phyloP scores from a whole-genome alignment of 2,888 invertebrate genomes.

The Dendrolimus pini region DNA sequence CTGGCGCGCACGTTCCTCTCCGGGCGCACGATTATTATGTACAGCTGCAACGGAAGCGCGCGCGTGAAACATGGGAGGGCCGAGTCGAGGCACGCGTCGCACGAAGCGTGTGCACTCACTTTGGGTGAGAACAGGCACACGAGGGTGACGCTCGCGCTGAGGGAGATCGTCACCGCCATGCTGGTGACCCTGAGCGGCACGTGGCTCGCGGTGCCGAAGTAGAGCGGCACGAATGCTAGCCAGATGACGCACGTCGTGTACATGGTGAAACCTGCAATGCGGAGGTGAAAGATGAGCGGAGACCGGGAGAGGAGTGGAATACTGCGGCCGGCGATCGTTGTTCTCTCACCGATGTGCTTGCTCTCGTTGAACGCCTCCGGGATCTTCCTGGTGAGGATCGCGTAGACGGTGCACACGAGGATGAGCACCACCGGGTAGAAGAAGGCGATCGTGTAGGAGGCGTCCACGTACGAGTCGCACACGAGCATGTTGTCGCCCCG shows the following conservation, averaged over 20 bases:
- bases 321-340: too few relatives aligned
- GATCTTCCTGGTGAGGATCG: slow-evolving; percentile 94
- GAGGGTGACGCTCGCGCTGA: slow-evolving; percentile 94
- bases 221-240: slow-evolving; percentile 97
- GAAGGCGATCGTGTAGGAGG: slow-evolving; percentile 95
- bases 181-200: slow-evolving; percentile 92
- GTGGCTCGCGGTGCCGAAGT: slow-evolving; percentile 95
- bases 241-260: slow-evolving; percentile 98
- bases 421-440: slow-evolving; percentile 94
- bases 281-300: background rate
- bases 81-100: background rate
- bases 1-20: slow-evolving; percentile 59
- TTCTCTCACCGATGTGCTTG: slow-evolving; percentile 87
- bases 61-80: background rate
- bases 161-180: slow-evolving; percentile 90
- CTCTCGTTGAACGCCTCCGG: slow-evolving; percentile 99
- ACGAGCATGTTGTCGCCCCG: slow-evolving; percentile 93
- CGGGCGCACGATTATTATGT: slow-evolving; percentile 54
- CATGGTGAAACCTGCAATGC: slow-evolving; percentile 91
- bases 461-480: slow-evolving; percentile 92
- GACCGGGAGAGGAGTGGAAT: background rate
- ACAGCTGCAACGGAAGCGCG: slow-evolving; percentile 30
- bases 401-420: slow-evolving; percentile 94
- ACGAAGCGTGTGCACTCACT: slow-evolving; percentile 65
- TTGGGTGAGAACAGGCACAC: slow-evolving; percentile 95